Evolutionary conservation across 1,140 invertebrate species (phyloP), one percentile per base, ranked within the genome.

Genomic region (Arctopsyche grandis): DNA sequence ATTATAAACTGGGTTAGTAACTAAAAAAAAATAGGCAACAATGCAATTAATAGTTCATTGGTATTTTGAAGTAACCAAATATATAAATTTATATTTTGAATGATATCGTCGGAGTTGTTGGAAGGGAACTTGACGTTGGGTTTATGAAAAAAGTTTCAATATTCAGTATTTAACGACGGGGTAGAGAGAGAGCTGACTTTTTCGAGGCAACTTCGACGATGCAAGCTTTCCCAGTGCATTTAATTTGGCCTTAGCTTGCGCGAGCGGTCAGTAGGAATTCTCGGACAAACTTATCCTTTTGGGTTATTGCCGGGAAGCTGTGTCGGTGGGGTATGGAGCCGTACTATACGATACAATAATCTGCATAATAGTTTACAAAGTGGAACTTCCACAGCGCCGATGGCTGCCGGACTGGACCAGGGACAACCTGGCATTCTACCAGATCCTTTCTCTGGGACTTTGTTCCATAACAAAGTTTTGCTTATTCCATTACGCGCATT

Each of bases 361-460:
- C 77, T 78, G 77, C 77, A 78, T 78, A 78, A 78, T 78, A 71
- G 69, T 71, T 78, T 78, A 60, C 69, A 78, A 78, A 78, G 77
- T 78, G 69, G 52, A 78, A 78, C 52, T 78, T 71, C n/a, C 58
- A 43, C 1, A 26, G 12, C 69, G 38, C 69, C n/a, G 38, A 44
- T 76, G 5, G 75, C 56, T 19, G 21, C 21, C 22, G 43, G 4
- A n/a, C 14, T 1, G 46, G 14, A 19, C 21, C 21, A 12, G 71
- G 71, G 12, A 46, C 14, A 46, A 46, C 24, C 43, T 74, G 71
- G 56, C 58, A 76, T 22, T 60, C 12, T 29, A 29, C 74, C 58
- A 38, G 56, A 38, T 38, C 58, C 24, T 56, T 74, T 29, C 48
- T 21, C 46, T 12, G 63, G 10, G 63, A 66, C 24, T 29, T 60